Percentiles rank a stretch among this genome's conserved stretches.
Evolutionary conservation across 2,797 vertebrate genomes (phyloP).

Genomic region (Corythornis leucogaster): DNA sequence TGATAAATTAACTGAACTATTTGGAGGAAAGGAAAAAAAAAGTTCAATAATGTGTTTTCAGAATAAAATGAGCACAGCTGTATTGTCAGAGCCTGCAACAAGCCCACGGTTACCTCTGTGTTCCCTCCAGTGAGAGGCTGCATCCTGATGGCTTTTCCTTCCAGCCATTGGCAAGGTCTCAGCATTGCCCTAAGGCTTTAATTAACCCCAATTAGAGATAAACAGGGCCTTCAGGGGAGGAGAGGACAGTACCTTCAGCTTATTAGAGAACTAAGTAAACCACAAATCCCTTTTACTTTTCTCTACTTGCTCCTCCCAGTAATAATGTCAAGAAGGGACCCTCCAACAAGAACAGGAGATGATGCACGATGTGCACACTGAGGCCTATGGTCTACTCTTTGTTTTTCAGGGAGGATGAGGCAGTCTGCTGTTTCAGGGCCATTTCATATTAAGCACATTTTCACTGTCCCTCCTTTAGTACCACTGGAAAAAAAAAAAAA

Average conservation of each 20-base stretch:
- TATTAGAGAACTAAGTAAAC: not conserved
- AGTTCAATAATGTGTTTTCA: not conserved
- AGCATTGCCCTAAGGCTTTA: conserved; percentile 62
- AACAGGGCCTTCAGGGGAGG: conserved; percentile 35
- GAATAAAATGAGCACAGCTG: not conserved
- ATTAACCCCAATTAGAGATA: conserved; percentile 73
- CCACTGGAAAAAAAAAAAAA: not conserved
- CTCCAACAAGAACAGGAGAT: not conserved
- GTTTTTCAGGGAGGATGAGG: not conserved
- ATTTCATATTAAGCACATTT: not conserved
- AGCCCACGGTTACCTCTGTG: not conserved
- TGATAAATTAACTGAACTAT: not conserved
- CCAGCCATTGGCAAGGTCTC: conserved; percentile 34
- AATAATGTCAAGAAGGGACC: not conserved
- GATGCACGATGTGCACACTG: fast-evolving
- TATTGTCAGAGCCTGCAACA: not conserved
- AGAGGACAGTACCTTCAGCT: not conserved
- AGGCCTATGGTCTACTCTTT: not conserved
- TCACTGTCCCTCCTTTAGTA: not conserved
- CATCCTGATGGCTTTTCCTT: conserved; percentile 34
- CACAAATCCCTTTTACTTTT: not conserved
- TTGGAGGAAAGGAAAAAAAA: not conserved
- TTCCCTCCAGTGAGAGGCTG: not conserved
- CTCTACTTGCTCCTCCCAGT: not conserved
- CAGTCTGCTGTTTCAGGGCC: not conserved